Conservation (phyloP, 2,113 vertebrate species). For the Eublepharis macularius region DNA sequence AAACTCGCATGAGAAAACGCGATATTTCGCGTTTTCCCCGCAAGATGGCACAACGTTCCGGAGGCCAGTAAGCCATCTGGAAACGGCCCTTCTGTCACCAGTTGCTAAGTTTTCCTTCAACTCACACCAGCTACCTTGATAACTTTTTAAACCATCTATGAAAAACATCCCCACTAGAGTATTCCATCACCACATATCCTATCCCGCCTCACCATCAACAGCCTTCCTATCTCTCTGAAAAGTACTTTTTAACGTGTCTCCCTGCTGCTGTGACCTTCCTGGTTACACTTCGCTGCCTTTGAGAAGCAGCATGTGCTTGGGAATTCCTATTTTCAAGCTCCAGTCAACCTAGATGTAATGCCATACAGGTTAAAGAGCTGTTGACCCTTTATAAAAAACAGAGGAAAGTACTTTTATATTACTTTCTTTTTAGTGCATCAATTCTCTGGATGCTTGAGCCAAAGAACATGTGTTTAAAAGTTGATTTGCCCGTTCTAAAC, state of each 20-base stretch:
- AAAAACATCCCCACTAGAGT: not conserved
- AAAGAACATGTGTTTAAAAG: not conserved
- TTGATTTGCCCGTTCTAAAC: not conserved
- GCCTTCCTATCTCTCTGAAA: not conserved
- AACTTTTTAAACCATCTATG: not conserved
- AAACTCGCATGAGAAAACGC: no score
- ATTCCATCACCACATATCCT: not conserved
- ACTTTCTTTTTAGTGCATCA: conserved; percentile 1
- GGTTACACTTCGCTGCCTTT: not conserved
- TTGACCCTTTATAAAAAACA: not conserved
- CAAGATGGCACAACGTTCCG: no score
- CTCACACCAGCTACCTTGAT: not conserved
- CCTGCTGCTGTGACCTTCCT: not conserved
- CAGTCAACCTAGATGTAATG: conserved; percentile 1
- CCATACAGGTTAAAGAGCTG: conserved; percentile 1
- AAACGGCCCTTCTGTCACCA: not conserved
- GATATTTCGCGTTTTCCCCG: no score
- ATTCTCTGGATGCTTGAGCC: not conserved
- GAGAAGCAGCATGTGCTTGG: not conserved
- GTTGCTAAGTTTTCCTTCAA: not conserved
- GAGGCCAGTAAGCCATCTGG: no score
- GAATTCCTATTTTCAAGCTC: not conserved
- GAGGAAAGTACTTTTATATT: not conserved
- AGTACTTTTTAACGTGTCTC: not conserved
- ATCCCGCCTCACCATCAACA: not conserved